These are phyloP conservation scores for Solea solea DNA, from an alignment of 2,113 vertebrate species.

Conservation along the genomic window DNA sequence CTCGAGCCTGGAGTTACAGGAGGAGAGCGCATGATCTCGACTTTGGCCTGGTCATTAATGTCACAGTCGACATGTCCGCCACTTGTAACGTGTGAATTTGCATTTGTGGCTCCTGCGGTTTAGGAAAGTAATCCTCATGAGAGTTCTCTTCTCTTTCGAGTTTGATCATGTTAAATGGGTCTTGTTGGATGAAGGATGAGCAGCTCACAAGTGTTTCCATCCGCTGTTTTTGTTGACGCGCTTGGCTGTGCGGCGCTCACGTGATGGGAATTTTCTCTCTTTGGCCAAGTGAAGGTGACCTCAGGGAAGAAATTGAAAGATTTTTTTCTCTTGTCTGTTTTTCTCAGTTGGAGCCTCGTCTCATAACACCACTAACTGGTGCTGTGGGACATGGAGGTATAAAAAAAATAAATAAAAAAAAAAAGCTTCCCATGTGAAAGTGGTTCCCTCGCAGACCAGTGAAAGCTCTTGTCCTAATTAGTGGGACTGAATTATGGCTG, in stretches of 20 bases:
- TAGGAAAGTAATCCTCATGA: conserved; percentile 40
- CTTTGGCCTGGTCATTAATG: conserved; percentile 30
- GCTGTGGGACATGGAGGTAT: conserved; percentile 37
- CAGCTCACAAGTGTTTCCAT: conserved; percentile 53
- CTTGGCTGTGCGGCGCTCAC: conserved; percentile 44
- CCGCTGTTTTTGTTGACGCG: conserved; percentile 42
- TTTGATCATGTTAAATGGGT: conserved; percentile 31
- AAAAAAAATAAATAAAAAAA: conserved; percentile 44
- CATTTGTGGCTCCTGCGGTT: conserved; percentile 37
- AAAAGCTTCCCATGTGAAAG: conserved; percentile 65
- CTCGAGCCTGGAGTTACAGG: no score
- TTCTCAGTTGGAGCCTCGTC: conserved; percentile 29
- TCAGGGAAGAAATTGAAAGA: conserved; percentile 43
- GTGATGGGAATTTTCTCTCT: conserved; percentile 38
- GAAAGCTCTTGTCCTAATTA: conserved; percentile 58
- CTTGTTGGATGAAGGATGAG: conserved; percentile 45
- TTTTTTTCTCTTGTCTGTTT: conserved; percentile 28
- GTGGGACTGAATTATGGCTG: conserved; percentile 52
- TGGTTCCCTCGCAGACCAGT: conserved; percentile 50
- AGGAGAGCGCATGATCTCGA: no score
- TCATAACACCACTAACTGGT: conserved; percentile 20
- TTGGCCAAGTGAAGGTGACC: conserved; percentile 39
- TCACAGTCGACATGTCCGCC: conserved; percentile 21
- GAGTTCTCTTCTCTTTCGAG: conserved; percentile 31
- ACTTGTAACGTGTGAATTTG: conserved; percentile 33